A percentile compares a stretch with the other conserved stretches of the same genome.
These are phyloP conservation scores for Pandemis corylana DNA, from an alignment of 2,888 invertebrate genomes.

Conservation along the genomic window DNA sequence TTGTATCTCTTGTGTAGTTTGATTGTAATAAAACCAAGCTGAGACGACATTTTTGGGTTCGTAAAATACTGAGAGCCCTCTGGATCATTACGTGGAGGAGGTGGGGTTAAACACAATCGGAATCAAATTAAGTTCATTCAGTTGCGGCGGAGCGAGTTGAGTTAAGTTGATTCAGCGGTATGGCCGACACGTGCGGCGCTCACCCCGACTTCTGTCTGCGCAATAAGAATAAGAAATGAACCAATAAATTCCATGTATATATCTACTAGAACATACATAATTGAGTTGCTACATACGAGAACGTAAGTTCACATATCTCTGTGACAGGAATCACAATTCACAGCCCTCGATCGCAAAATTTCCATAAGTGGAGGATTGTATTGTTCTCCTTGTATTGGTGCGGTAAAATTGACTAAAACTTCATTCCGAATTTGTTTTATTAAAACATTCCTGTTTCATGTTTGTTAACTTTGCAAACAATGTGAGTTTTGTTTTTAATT, in stretches of 20 bases:
- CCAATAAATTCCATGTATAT: conserved; percentile 59
- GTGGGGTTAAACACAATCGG: conserved; percentile 80
- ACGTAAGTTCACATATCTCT: conserved; percentile 7
- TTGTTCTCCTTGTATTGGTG: neutral
- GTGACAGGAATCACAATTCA: conserved; percentile 24
- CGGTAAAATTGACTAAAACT: neutral
- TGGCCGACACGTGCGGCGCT: conserved; percentile 65
- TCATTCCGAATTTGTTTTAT: neutral
- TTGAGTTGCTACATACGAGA: conserved; percentile 32
- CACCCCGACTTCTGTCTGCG: conserved; percentile 53
- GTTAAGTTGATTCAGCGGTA: conserved; percentile 79
- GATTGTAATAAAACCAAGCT: conserved; percentile 39
- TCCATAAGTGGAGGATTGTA: neutral
- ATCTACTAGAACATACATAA: conserved; percentile 39
- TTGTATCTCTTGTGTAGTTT: conserved; percentile 20
- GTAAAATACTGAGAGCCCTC: conserved; percentile 64
- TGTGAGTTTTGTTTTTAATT: conserved; percentile 39
- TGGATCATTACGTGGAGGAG: conserved; percentile 75
- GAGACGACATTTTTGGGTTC: conserved; percentile 44
- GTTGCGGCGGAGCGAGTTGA: conserved; percentile 73
- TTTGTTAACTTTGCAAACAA: neutral
- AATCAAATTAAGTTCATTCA: conserved; percentile 82
- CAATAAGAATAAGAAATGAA: conserved; percentile 71
- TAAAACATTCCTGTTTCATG: neutral
- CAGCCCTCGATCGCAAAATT: neutral